Base-by-base conservation (phyloP, 2,888 invertebrate species). In the Hololepta plana region DNA sequence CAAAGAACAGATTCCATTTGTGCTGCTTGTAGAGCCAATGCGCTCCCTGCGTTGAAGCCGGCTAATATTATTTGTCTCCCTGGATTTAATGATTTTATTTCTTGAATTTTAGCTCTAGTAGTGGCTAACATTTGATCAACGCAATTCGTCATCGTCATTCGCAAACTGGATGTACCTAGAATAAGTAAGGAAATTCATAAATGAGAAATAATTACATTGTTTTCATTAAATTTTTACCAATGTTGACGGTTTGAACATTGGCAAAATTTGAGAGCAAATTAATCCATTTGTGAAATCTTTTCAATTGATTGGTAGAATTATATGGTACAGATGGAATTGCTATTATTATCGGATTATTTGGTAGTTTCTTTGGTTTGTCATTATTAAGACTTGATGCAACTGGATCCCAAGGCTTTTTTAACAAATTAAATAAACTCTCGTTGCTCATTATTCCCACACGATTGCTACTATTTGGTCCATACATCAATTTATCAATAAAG, bases 331-430 rank as follows among this genome's bases (percentile, higher is more conserved):
- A 62, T 1, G 74, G 72, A 4, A 71, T 57, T 16, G 73, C 52
- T 13, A 77, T 55, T 36, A 77, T 59, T 10, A 76, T 57, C 9
- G 75, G 68, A 49, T 71, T 72, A 10, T 72, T 68, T 1, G 76
- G 67, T 13, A 81, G 49, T 45, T 74, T 77, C 43, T 72, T 72
- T 21, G 67, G 64, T 51, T 72, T 75, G 31, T 67, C 63, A 27
- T 67, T 59, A 20, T 26, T 30, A 9, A 33, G 23, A 21, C 58
- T 55, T 10, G 59, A 49, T 3, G 64, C 52, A 6, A 72, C 60
- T 0, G 81, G 82, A 47, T 82, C 81, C 79, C 81, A 81, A 6
- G 72, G 66, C 32, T 67, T 53, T 44, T 73, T 72, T 13, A 74
- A 41, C 20, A 81, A 54, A 1, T 71, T 62, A 20, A 63, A 63